phyloP scores from a whole-genome alignment of 2,113 vertebrate species.

The Vulpes lagopus region DNA sequence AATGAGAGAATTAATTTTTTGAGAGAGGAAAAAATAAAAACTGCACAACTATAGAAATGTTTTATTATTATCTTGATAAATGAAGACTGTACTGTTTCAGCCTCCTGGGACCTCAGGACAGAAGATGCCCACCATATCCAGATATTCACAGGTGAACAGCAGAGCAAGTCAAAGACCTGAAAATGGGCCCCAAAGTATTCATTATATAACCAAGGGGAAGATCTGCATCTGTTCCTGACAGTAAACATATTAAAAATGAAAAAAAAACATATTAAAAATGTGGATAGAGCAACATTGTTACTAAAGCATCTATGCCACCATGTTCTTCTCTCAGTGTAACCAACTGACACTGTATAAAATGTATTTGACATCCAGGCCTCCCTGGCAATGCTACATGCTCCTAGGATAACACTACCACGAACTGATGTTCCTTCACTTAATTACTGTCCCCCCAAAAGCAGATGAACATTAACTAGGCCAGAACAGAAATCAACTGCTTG shows the following conservation, averaged over 20 bases:
- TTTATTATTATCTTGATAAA: not conserved
- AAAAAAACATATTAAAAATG: not conserved
- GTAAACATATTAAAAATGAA: not conserved
- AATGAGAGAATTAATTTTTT: not conserved
- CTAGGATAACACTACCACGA: not conserved
- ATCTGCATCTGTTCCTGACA: not conserved
- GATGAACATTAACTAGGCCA: not conserved
- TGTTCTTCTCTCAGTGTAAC: not conserved
- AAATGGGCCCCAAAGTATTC: not conserved
- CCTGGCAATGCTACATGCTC: not conserved
- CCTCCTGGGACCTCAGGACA: not conserved
- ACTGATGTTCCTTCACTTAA: not conserved
- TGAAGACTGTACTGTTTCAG: not conserved
- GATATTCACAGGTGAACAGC: not conserved
- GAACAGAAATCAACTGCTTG: not conserved
- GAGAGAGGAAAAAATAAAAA: slow-evolving; percentile 27
- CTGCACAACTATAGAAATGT: not conserved
- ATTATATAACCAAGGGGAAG: not conserved
- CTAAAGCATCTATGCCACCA: not conserved
- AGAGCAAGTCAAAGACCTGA: not conserved
- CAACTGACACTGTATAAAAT: not conserved
- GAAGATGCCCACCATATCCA: not conserved
- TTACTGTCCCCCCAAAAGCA: not conserved
- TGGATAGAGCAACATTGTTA: accelerated
- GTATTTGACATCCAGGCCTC: not conserved